These are phyloP conservation scores for Drosophila meridionalis DNA, from an alignment of 2,888 invertebrate genomes.

Conservation along the genomic window DNA sequence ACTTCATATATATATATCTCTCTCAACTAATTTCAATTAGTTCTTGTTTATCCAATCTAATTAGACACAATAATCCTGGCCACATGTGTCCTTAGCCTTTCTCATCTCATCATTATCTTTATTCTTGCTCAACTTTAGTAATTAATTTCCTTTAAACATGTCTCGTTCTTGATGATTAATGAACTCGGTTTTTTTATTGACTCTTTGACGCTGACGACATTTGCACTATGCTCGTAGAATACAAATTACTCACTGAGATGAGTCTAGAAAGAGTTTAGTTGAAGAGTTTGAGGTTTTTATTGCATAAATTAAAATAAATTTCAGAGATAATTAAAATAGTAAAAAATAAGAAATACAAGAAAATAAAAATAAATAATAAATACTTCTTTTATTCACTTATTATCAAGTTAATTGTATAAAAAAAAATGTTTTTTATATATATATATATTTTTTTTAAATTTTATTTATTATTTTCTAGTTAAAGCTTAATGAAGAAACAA, in stretches of 20 bases:
- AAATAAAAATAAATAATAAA: not conserved
- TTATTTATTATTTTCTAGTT: too few relatives aligned
- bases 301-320: not conserved
- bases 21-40: not conserved
- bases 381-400: too few relatives aligned
- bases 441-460: too few relatives aligned
- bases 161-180: slow-evolving; percentile 6
- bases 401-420: too few relatives aligned
- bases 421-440: too few relatives aligned
- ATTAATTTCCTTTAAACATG: not conserved
- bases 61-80: not conserved
- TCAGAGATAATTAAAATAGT: not conserved
- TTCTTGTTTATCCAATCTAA: not conserved
- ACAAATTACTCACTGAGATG: slow-evolving; percentile 1
- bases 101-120: too few relatives aligned
- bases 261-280: not conserved
- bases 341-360: not conserved
- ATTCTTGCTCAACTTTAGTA: not conserved
- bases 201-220: slow-evolving; percentile 2
- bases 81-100: not conserved
- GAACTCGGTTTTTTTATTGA: not conserved
- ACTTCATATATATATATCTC: not conserved
- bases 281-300: not conserved
- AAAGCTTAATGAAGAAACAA: too few relatives aligned
- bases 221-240: not conserved